Base-by-base conservation (phyloP, 2,113 vertebrate genomes). In the Pipa parva region DNA sequence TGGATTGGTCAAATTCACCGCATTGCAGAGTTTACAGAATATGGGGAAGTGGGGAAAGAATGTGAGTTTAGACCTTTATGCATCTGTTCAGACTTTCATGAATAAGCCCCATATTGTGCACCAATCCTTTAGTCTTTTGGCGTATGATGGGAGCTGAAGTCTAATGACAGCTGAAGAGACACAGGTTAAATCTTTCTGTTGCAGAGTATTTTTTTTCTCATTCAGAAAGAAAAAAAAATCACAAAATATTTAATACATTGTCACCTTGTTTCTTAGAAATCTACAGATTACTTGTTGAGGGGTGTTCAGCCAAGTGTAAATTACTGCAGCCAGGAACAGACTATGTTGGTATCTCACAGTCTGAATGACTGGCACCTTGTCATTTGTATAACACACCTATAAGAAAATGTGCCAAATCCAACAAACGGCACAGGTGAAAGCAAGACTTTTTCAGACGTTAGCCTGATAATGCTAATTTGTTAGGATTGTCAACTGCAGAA, bases 301-400 rank as follows among this genome's bases (percentile, higher is more conserved):
- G 79, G 77, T 84, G 79, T 82, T 85, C 79, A 79, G 79, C 80
- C 75, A 71, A 83, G 84, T 88, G 86, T 80, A 87, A 88, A 88
- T 86, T 84, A 78, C 78, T 79, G 66, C 80, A 74, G 76, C 74
- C 84, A 71, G 50, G 77, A 84, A 76, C 79, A 83, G 84, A 84
- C 81, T 86, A 79, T 80, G 74, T 61, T 73, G 74, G 63, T 76
- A 9, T 77, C 0, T 80, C 17, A 85, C 86, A 89, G 84, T 82
- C 85, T 89, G 84, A 76, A 67, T 87, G 86, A 89, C 88, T 90
- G 85, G 84, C 86, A 86, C 80, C 0, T 79, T 90, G 83, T 90
- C 88, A 87, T 84, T 77, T 87, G 80, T 81, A 79, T 82, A 86
- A 82, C 84, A 87, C 86, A 88, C 84, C 81, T 90, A 77, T 77